Base-by-base conservation (phyloP, 2,888 invertebrate species). In the Alloscopus bannaensis region DNA sequence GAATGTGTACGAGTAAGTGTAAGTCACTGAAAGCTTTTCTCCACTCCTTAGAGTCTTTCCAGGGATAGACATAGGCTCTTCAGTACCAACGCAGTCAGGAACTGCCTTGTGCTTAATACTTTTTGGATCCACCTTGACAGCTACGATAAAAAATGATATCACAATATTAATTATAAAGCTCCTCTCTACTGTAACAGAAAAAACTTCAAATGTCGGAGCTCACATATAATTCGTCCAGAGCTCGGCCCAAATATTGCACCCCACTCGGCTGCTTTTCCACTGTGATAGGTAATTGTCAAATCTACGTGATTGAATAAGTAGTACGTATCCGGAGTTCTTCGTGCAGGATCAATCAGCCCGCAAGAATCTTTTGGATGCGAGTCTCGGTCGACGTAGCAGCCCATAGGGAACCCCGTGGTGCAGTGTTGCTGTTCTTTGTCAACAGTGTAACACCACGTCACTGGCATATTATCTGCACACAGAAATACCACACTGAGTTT, bases 401-500 rank as follows among this genome's bases (percentile, higher is more conserved):
- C 86, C 94, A 99, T 97, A 0, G 98, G 98, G 88, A 99, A 99
- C 11, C 99, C 98, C 50, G 95, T 96, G 82, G 94, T 95, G 88
- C 99, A 99, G 88, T 94, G 96, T 81, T 92, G 93, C 85, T 92
- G 91, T 18, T 91, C 73, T 42, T 83, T 77, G 13, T 84, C 83
- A 26, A 81, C 80, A 1, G 89, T 90, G 88, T 96, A 97, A 88
- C 99, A 99, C 94, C 96, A 98, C 0, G 99, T 98, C 0, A 99
- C 95, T 0, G 99, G 99, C 98, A 99, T 98, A 88, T 99, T 99
- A 89, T 99, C 99, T 88, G 90, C n/a, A n/a, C n/a, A n/a, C n/a
- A n/a, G n/a, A n/a, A n/a, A n/a, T n/a, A n/a, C n/a, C n/a, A n/a
- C n/a, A n/a, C n/a, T n/a, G n/a, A n/a, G n/a, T n/a, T n/a, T n/a